Percentiles rank a stretch among this genome's conserved stretches.
Conservation (phyloP, 2,113 vertebrate genomes). For the Embiotoca jacksoni region DNA sequence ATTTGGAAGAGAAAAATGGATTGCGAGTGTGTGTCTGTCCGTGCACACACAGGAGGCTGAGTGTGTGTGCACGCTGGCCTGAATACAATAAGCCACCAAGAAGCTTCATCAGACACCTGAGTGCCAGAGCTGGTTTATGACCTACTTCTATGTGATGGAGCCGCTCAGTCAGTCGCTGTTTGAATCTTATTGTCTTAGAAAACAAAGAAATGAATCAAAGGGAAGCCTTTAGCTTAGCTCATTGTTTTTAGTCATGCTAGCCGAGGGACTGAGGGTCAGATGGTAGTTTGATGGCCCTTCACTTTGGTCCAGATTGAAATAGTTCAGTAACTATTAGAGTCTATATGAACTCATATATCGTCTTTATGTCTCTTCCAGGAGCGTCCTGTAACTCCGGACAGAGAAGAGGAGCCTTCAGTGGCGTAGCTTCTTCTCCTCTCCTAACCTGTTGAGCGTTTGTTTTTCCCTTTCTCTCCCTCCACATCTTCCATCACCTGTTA, state of each 20-base stretch:
- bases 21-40: conserved; percentile 41
- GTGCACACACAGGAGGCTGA: background rate
- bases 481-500: conserved; percentile 61
- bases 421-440: conserved; percentile 46
- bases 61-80: conserved; percentile 61
- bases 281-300: background rate
- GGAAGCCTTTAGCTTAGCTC: background rate
- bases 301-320: background rate
- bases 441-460: conserved; percentile 39
- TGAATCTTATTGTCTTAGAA: conserved; percentile 1
- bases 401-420: conserved; percentile 55
- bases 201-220: background rate
- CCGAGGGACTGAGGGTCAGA: no score
- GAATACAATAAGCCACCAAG: conserved; percentile 57
- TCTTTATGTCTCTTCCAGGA: conserved; percentile 54
- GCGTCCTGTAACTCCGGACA: conserved; percentile 40
- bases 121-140: conserved; percentile 37
- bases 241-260: background rate
- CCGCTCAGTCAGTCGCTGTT: conserved; percentile 9
- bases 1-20: conserved; percentile 63
- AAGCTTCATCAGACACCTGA: conserved; percentile 66
- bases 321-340: background rate
- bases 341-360: background rate
- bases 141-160: conserved; percentile 60
- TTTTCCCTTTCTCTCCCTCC: conserved; percentile 33